Percentiles rank a stretch among this genome's conserved stretches.
These are phyloP conservation scores for Lytechinus variegatus DNA, from an alignment of 35 echinoderm and acorn worm species.

Conservation along the genomic window DNA sequence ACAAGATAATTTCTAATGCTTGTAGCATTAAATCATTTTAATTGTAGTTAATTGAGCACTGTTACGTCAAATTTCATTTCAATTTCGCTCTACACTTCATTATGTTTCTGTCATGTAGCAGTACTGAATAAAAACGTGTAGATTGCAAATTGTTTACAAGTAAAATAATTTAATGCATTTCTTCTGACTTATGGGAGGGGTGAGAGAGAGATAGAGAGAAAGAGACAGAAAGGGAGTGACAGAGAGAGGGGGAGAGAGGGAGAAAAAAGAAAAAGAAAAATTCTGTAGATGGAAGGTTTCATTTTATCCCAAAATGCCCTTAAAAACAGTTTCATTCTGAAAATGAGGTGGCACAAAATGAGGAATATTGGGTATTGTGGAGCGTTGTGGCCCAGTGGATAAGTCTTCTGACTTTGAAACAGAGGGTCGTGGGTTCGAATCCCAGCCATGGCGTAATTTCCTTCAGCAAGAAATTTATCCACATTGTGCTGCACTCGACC, in stretches of 20 bases:
- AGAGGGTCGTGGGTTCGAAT: too few species aligned
- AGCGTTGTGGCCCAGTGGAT: too few species aligned
- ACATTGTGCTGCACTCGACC: too few species aligned
- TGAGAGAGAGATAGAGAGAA: neutral
- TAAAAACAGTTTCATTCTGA: too few species aligned
- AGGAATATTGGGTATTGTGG: too few species aligned
- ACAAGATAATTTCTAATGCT: neutral
- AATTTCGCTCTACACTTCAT: neutral
- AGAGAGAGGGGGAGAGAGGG: neutral
- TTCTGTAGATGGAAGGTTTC: too few species aligned
- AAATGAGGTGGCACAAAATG: too few species aligned
- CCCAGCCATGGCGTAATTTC: too few species aligned
- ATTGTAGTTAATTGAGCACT: neutral
- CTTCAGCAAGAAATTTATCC: too few species aligned
- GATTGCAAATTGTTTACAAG: neutral
- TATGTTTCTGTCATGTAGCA: constrained; percentile 15
- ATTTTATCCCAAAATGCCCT: too few species aligned
- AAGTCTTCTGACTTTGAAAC: too few species aligned
- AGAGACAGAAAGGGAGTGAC: neutral
- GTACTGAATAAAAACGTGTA: constrained; percentile 31
- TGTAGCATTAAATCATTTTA: neutral
- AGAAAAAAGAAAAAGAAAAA: neutral
- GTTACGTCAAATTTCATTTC: neutral
- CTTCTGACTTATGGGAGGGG: neutral
- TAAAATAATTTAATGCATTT: neutral